A percentile compares a stretch with the other conserved stretches of the same genome.
Conservation (phyloP, 2,797 vertebrate genomes). For the Sarcoramphus papa region DNA sequence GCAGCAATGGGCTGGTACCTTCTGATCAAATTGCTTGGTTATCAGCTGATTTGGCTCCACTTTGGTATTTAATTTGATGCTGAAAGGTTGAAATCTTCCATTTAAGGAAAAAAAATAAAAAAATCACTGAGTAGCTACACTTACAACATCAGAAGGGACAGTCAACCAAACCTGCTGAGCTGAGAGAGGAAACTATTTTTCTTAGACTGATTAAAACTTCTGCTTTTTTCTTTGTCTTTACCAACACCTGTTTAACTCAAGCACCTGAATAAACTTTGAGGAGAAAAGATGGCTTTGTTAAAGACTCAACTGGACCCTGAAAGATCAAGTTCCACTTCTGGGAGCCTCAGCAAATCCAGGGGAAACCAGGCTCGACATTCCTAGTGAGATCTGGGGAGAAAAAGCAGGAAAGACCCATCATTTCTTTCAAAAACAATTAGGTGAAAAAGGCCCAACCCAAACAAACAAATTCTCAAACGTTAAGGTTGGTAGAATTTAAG, state of each 20-base stretch:
- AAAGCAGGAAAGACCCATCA: neutral
- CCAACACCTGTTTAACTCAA: neutral
- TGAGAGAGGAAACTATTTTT: constrained; percentile 16
- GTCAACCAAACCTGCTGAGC: neutral
- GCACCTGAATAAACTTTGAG: constrained; percentile 30
- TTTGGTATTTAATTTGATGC: neutral
- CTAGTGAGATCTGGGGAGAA: neutral
- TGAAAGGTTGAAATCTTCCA: neutral
- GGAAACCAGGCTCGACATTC: neutral
- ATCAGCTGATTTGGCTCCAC: neutral
- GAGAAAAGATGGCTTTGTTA: constrained; percentile 3
- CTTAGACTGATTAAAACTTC: neutral
- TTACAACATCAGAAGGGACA: neutral
- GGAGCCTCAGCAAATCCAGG: neutral
- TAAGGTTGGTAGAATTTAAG: neutral
- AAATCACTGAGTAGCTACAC: neutral
- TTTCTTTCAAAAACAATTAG: neutral
- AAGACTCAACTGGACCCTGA: neutral
- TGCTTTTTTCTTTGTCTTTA: neutral
- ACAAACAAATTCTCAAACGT: neutral
- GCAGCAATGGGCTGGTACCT: neutral
- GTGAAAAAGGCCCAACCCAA: neutral
- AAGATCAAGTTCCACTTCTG: neutral
- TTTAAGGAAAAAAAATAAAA: neutral
- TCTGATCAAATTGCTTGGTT: neutral